Evolutionary conservation across 2,797 vertebrate species (phyloP).

Genomic region (Eremophila alpestris): DNA sequence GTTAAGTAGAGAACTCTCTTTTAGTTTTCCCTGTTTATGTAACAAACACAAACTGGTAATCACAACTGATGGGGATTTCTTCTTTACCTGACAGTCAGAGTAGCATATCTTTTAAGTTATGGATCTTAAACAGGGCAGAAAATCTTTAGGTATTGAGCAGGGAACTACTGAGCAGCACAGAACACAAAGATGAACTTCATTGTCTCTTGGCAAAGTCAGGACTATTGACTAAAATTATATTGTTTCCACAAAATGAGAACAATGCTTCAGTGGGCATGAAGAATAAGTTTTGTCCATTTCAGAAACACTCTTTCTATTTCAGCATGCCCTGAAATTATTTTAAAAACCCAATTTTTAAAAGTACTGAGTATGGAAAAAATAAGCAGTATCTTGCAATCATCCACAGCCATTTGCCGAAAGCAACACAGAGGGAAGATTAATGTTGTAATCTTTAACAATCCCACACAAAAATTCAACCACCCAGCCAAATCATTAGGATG

Average conservation of each 20-base stretch:
- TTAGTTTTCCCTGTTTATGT: neutral
- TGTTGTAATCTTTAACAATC: neutral
- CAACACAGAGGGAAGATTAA: neutral
- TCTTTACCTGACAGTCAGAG: neutral
- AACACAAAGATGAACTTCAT: neutral
- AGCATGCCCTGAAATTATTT: neutral
- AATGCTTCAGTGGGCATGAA: neutral
- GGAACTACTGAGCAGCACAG: neutral
- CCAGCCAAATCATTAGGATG: neutral
- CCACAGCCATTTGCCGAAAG: neutral
- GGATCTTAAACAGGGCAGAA: neutral
- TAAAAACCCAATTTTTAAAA: accelerated
- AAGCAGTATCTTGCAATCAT: neutral
- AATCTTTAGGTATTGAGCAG: neutral
- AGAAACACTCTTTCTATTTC: neutral
- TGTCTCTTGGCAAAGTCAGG: neutral
- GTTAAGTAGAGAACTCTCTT: neutral
- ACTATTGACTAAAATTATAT: neutral
- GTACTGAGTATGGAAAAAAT: neutral
- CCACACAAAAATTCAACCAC: neutral
- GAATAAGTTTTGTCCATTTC: neutral
- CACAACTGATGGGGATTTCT: neutral
- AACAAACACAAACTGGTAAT: neutral
- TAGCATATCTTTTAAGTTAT: neutral
- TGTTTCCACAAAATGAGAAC: neutral